These are phyloP conservation scores for Hemiprocne comata DNA, from an alignment of 2,113 vertebrate genomes.

Conservation along the genomic window DNA sequence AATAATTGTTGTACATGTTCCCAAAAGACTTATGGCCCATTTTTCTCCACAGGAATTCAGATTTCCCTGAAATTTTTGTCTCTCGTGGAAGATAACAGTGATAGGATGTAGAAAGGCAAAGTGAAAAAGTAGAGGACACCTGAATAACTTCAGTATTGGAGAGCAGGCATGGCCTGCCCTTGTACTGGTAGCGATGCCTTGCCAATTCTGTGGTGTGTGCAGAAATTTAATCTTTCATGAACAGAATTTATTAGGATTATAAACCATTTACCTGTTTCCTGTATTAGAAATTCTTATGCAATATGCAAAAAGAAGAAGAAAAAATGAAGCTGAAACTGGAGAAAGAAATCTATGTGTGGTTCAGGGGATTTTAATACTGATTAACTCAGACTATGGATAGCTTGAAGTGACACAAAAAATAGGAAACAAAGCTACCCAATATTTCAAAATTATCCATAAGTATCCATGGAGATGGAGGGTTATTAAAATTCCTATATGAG, in stretches of 20 bases:
- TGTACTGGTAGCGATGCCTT: not conserved
- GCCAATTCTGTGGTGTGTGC: not conserved
- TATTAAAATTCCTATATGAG: not conserved
- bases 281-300: not conserved
- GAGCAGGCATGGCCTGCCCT: not conserved
- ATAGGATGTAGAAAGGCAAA: not conserved
- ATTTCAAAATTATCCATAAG: not conserved
- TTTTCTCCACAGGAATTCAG: not conserved
- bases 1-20: not conserved
- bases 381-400: not conserved
- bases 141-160: not conserved
- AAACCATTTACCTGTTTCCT: not conserved
- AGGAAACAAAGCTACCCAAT: not conserved
- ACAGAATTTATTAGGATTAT: slow-evolving; percentile 24
- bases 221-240: slow-evolving; percentile 12
- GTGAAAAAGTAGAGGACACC: not conserved
- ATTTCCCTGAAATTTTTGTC: not conserved
- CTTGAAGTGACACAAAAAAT: not conserved
- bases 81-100: not conserved
- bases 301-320: not conserved
- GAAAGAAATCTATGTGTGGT: not conserved
- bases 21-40: not conserved
- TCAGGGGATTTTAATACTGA: not conserved
- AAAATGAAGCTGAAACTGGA: not conserved
- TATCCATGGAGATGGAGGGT: not conserved